phyloP scores from a whole-genome alignment of 2,888 invertebrate genomes.

The Sinopyrophorus schimmeli region DNA sequence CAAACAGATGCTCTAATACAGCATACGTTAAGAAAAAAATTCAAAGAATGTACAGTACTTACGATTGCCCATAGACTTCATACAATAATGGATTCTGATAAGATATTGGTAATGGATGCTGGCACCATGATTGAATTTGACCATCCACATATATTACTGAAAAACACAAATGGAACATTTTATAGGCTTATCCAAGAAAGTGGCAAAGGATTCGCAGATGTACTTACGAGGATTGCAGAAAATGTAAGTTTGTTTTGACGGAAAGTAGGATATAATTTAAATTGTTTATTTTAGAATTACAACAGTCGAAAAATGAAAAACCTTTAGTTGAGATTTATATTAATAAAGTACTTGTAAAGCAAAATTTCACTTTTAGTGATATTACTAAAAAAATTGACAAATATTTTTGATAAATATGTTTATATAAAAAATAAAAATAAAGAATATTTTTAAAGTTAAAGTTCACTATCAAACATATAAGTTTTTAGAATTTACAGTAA shows the following conservation, averaged over 20 bases:
- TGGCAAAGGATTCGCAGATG: slow-evolving; percentile 53
- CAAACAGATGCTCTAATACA: slow-evolving; percentile 80
- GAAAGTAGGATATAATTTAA: background rate
- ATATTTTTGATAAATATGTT: too few relatives aligned
- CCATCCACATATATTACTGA: slow-evolving; percentile 70
- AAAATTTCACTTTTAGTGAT: too few relatives aligned
- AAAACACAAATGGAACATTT: slow-evolving; percentile 64
- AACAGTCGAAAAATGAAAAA: too few relatives aligned
- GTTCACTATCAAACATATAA: too few relatives aligned
- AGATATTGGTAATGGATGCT: slow-evolving; percentile 79
- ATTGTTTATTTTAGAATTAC: slow-evolving; percentile 13
- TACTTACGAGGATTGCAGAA: slow-evolving; percentile 42
- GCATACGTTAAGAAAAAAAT: slow-evolving; percentile 73
- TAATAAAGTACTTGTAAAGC: too few relatives aligned
- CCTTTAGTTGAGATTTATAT: too few relatives aligned
- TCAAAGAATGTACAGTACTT: slow-evolving; percentile 76
- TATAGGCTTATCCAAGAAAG: slow-evolving; percentile 71
- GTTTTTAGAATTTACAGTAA: too few relatives aligned
- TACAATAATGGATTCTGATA: slow-evolving; percentile 86
- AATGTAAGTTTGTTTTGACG: slow-evolving; percentile 27
- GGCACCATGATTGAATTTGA: slow-evolving; percentile 77
- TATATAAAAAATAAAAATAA: too few relatives aligned
- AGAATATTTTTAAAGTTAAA: too few relatives aligned
- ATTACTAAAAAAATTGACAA: too few relatives aligned
- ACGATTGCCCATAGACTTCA: slow-evolving; percentile 86